These are phyloP conservation scores for Thymelicus lineola DNA, from an alignment of 2,888 invertebrate species.

Conservation along the genomic window DNA sequence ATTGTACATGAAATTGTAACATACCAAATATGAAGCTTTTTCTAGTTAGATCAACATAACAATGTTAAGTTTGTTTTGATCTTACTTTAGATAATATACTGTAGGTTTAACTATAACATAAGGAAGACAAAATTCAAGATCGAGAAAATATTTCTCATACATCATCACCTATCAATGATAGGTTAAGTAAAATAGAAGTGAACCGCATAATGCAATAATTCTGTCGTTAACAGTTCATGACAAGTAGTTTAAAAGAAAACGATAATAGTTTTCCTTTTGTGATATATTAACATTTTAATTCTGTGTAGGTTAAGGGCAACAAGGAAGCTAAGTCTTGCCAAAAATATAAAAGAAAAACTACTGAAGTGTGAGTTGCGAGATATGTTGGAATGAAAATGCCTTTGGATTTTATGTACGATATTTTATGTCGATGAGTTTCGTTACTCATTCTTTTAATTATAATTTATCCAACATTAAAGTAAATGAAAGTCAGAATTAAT, in stretches of 20 bases:
- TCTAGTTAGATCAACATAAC: not conserved
- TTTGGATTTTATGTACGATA: no score
- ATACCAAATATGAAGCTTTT: slow-evolving; percentile 24
- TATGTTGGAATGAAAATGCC: not conserved
- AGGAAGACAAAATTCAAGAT: not conserved
- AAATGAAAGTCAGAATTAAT: no score
- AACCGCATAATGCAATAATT: not conserved
- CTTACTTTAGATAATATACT: not conserved
- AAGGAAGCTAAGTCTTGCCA: slow-evolving; percentile 20
- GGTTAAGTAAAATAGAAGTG: no score
- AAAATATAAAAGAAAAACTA: slow-evolving; percentile 4
- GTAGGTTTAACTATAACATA: not conserved
- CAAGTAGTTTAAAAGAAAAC: not conserved
- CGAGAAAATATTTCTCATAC: no score
- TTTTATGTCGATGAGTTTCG: no score
- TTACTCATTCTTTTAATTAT: no score
- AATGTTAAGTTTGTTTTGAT: not conserved
- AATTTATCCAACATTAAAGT: no score
- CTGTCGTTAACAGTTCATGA: not conserved
- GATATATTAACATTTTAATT: slow-evolving; percentile 4
- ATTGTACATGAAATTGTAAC: slow-evolving; percentile 5
- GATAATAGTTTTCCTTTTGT: slow-evolving; percentile 1
- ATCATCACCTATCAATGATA: no score
- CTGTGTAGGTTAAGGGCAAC: not conserved
- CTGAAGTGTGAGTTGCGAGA: not conserved